Percentiles rank a stretch among this genome's conserved stretches.
Conservation (phyloP, 2,797 vertebrate species). For the Malurus splendens region DNA sequence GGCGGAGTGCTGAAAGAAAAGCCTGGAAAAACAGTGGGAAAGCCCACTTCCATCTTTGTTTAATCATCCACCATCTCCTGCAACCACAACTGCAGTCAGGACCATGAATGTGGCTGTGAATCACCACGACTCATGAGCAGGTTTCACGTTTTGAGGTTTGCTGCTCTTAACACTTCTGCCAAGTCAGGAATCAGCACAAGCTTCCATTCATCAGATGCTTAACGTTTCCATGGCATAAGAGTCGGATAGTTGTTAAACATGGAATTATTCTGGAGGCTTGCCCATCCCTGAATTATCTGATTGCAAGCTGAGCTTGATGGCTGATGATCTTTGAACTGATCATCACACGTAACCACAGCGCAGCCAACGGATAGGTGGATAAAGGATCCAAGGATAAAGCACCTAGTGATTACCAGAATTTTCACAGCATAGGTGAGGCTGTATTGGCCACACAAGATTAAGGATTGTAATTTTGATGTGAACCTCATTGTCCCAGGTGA, state of each 20-base stretch:
- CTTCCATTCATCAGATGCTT: not conserved
- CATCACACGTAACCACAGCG: not conserved
- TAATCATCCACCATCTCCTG: not conserved
- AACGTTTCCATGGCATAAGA: not conserved
- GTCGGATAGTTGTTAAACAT: not conserved
- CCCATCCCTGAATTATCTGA: not conserved
- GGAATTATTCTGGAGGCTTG: not conserved
- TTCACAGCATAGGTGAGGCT: not conserved
- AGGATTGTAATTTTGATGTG: not conserved
- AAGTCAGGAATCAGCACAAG: not conserved
- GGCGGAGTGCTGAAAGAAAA: not conserved
- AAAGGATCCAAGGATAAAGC: not conserved
- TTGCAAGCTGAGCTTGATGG: not conserved
- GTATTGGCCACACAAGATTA: not conserved
- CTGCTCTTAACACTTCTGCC: not conserved
- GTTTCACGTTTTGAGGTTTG: not conserved
- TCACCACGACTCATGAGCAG: not conserved
- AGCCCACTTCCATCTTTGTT: not conserved
- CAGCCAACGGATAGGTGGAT: not conserved
- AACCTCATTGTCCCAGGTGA: not conserved
- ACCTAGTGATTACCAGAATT: not conserved
- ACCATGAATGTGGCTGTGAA: not conserved
- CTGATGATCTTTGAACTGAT: not conserved
- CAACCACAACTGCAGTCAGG: not conserved
- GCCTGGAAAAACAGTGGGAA: not conserved